Conservation (phyloP, 1,140 invertebrate genomes). For the Heliconius melpomene region DNA sequence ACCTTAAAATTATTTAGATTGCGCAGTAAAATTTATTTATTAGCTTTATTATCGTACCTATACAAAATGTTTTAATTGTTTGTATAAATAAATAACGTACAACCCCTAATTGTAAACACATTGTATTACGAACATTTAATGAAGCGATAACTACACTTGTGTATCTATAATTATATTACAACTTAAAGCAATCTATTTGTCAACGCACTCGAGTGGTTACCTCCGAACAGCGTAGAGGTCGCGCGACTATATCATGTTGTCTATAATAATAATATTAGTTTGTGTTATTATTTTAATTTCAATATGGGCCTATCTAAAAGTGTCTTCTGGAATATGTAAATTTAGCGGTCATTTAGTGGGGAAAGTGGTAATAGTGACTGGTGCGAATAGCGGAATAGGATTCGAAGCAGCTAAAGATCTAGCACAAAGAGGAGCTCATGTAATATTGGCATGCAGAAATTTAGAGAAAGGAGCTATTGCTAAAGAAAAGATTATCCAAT, state of each 20-base stretch:
- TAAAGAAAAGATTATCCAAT: conserved; percentile 71
- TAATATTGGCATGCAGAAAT: conserved; percentile 93
- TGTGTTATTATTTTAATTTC: conserved; percentile 8
- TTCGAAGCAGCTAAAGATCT: conserved; percentile 89
- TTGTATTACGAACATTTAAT: neutral
- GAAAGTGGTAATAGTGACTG: conserved; percentile 83
- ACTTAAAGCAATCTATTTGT: neutral
- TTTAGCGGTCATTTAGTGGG: conserved; percentile 5
- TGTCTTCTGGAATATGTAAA: neutral
- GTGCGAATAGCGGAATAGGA: conserved; percentile 92
- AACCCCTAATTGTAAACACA: neutral
- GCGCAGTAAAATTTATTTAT: no score
- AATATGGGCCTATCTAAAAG: neutral
- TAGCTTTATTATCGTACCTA: no score
- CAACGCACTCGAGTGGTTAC: neutral
- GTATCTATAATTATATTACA: neutral
- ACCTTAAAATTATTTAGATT: no score
- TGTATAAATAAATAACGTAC: neutral
- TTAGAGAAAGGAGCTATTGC: conserved; percentile 74
- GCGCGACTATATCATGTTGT: neutral
- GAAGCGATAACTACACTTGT: neutral
- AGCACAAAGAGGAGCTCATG: conserved; percentile 87
- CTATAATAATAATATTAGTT: neutral
- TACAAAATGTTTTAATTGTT: no score
- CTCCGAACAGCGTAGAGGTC: neutral